Percentiles rank a stretch among this genome's conserved stretches.
Conservation (phyloP, 2,797 vertebrate genomes). For the Cyclura pinguis region DNA sequence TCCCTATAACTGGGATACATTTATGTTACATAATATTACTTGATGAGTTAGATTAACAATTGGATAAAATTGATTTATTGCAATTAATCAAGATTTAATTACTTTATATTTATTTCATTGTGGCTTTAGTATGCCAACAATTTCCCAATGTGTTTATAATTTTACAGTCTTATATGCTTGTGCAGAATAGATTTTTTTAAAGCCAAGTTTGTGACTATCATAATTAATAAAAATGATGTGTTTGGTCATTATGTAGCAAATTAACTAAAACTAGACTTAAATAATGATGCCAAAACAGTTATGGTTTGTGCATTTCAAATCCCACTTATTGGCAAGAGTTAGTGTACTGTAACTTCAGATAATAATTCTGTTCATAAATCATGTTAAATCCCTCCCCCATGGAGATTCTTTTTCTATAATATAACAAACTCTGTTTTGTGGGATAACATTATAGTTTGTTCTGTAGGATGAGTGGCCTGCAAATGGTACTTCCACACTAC, state of each 20-base stretch:
- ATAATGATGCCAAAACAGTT: slow-evolving; percentile 70
- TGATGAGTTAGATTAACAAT: background rate
- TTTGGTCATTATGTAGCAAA: slow-evolving; percentile 73
- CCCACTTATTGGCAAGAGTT: slow-evolving; percentile 26
- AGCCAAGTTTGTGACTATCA: slow-evolving; percentile 46
- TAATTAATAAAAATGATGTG: slow-evolving; percentile 73
- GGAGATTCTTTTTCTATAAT: background rate
- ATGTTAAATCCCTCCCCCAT: background rate
- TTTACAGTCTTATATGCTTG: slow-evolving; percentile 56
- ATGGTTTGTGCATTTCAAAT: slow-evolving; percentile 63
- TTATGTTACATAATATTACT: background rate
- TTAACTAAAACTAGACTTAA: slow-evolving; percentile 69
- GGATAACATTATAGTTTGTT: no score
- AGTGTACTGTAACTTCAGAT: background rate
- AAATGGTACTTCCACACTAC: background rate
- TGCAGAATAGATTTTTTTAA: slow-evolving; percentile 69
- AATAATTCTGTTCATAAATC: slow-evolving; percentile 16
- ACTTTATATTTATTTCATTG: slow-evolving; percentile 55
- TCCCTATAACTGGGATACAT: background rate
- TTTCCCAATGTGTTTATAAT: slow-evolving; percentile 58
- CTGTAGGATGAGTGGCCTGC: background rate
- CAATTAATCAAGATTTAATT: slow-evolving; percentile 57
- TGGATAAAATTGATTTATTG: slow-evolving; percentile 49
- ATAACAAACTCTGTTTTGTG: background rate
- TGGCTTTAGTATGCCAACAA: slow-evolving; percentile 50